Evolutionary conservation across 2,797 vertebrate species (phyloP).

Genomic region (Mormyrops attenuatus): DNA sequence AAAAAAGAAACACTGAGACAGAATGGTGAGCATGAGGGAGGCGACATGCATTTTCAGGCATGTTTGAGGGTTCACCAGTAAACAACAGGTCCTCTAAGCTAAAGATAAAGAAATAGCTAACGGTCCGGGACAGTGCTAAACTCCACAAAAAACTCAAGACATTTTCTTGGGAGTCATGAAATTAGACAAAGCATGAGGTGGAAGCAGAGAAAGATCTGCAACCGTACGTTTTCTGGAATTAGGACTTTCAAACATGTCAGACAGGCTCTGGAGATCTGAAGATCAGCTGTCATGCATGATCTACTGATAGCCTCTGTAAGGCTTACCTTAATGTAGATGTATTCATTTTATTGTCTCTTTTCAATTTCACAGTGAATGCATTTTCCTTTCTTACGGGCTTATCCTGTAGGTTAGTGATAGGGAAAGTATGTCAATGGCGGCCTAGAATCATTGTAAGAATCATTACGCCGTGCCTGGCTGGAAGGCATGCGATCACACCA

Average conservation of each 20-base stretch:
- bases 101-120: no score
- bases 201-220: not conserved
- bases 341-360: not conserved
- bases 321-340: not conserved
- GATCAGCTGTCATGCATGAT: not conserved
- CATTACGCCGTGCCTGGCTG: not conserved
- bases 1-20: not conserved
- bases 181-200: not conserved
- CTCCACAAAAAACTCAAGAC: not conserved
- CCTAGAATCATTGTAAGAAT: not conserved
- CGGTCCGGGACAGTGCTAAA: not conserved
- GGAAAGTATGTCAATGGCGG: not conserved
- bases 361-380: not conserved
- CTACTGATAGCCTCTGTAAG: not conserved
- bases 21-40: not conserved
- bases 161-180: not conserved
- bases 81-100: not conserved
- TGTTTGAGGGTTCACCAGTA: not conserved
- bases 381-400: not conserved
- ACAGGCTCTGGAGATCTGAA: not conserved
- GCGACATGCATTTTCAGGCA: not conserved
- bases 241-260: not conserved
- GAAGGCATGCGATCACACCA: not conserved
- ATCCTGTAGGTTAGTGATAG: not conserved
- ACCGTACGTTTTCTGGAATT: not conserved